Percentiles rank a stretch among this genome's conserved stretches.
phyloP scores from a whole-genome alignment of 2,888 invertebrate genomes.

The Seladonia tumulorum region DNA sequence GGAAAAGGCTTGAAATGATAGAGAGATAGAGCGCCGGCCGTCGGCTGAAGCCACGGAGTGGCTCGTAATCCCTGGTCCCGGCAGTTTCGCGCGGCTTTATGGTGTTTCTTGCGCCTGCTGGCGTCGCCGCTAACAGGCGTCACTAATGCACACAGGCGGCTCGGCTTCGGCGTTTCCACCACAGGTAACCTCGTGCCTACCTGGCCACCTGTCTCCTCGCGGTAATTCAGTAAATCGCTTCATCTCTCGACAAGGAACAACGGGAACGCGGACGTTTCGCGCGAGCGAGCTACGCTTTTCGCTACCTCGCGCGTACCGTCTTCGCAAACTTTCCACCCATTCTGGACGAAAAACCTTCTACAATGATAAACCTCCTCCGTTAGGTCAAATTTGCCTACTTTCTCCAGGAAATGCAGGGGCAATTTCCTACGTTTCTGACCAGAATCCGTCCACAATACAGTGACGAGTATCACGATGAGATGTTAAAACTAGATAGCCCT shows the following conservation, averaged over 20 bases:
- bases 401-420: neutral
- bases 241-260: constrained; percentile 50
- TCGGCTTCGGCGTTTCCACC: constrained; percentile 48
- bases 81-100: constrained; percentile 68
- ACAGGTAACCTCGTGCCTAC: constrained; percentile 38
- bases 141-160: constrained; percentile 66
- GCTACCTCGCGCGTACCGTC: neutral
- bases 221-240: constrained; percentile 69
- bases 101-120: constrained; percentile 70
- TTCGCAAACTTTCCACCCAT: neutral
- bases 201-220: constrained; percentile 63
- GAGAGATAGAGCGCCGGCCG: constrained; percentile 57
- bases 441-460: too few relatives aligned
- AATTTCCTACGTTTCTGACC: too few relatives aligned
- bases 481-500: neutral
- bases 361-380: neutral
- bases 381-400: neutral
- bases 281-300: constrained; percentile 3
- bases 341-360: neutral
- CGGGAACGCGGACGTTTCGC: neutral
- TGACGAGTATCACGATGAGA: neutral
- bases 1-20: constrained; percentile 45
- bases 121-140: constrained; percentile 67
- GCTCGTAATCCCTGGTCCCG: constrained; percentile 65
- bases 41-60: constrained; percentile 30